Conservation (phyloP, 2,113 vertebrate species). For the Camelus dromedarius region DNA sequence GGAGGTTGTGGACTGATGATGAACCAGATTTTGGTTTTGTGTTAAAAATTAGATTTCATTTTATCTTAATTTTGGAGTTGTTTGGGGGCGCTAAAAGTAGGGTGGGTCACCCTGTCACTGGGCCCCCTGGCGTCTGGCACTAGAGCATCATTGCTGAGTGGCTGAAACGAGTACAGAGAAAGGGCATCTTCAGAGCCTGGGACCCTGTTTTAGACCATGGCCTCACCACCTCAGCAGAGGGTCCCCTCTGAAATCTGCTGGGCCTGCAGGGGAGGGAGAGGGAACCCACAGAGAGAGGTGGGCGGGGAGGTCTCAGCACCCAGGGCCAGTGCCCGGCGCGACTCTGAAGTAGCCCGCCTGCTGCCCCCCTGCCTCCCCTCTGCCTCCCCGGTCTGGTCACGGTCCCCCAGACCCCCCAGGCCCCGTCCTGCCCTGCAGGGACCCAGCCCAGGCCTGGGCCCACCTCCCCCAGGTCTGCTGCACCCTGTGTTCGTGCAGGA, state of each 20-base stretch:
- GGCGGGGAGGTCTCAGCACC: rapidly evolving
- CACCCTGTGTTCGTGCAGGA: not conserved
- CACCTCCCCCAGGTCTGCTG: not conserved
- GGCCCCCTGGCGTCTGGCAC: rapidly evolving
- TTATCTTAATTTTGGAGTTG: not conserved
- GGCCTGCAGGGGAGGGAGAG: too few relatives aligned
- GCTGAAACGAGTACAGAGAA: not conserved
- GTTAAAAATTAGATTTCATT: not conserved
- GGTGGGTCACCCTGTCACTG: too few relatives aligned
- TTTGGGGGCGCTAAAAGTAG: not conserved
- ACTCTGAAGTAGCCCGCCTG: not conserved
- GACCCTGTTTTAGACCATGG: rapidly evolving
- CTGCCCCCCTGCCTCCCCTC: not conserved
- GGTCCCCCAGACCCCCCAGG: too few relatives aligned
- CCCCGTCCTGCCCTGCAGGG: not conserved
- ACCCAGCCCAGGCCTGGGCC: not conserved
- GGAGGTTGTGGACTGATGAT: not conserved
- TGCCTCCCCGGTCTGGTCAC: not conserved
- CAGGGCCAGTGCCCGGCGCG: rapidly evolving
- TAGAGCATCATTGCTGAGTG: not conserved
- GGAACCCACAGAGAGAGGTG: not conserved
- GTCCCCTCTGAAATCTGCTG: not conserved
- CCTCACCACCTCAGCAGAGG: not conserved
- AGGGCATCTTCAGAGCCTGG: not conserved
- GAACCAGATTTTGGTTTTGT: not conserved